phyloP scores from a whole-genome alignment of 2,888 invertebrate genomes.

The Masnerella sp. region DNA sequence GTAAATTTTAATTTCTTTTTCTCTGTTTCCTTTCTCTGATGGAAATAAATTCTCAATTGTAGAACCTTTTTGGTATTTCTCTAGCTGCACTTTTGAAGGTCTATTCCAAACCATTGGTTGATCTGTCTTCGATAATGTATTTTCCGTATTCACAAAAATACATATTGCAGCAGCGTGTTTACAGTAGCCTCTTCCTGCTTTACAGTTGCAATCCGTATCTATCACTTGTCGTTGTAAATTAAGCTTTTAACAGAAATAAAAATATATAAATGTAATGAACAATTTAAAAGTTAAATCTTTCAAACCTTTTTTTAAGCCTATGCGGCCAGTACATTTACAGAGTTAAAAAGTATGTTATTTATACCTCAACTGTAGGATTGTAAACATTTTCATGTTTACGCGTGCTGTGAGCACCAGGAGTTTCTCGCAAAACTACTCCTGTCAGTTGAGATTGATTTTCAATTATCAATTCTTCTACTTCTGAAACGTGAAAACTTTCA shows the following conservation, averaged over 20 bases:
- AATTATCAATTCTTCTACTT: slow-evolving; percentile 1
- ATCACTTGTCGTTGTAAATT: neutral
- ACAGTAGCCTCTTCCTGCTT: slow-evolving; percentile 12
- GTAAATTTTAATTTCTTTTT: neutral
- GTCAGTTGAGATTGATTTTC: neutral
- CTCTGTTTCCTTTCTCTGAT: neutral
- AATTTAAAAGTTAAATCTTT: neutral
- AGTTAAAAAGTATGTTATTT: neutral
- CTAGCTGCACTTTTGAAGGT: slow-evolving; percentile 1
- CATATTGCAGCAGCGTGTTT: slow-evolving; percentile 21
- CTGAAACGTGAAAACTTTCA: slow-evolving; percentile 8
- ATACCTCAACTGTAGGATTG: slow-evolving; percentile 1
- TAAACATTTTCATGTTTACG: neutral
- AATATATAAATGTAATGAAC: neutral
- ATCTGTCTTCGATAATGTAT: slow-evolving; percentile 19
- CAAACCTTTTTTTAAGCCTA: neutral
- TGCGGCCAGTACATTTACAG: neutral
- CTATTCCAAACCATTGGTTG: slow-evolving; percentile 18
- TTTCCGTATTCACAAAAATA: slow-evolving; percentile 6
- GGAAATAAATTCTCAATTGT: neutral
- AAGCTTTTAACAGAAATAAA: neutral
- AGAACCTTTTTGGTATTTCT: slow-evolving; percentile 10
- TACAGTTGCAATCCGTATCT: slow-evolving; percentile 16
- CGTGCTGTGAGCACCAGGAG: neutral
- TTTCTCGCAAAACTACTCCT: slow-evolving; percentile 18